Conservation (phyloP, 2,113 vertebrate species). For the Dipodomys merriami region DNA sequence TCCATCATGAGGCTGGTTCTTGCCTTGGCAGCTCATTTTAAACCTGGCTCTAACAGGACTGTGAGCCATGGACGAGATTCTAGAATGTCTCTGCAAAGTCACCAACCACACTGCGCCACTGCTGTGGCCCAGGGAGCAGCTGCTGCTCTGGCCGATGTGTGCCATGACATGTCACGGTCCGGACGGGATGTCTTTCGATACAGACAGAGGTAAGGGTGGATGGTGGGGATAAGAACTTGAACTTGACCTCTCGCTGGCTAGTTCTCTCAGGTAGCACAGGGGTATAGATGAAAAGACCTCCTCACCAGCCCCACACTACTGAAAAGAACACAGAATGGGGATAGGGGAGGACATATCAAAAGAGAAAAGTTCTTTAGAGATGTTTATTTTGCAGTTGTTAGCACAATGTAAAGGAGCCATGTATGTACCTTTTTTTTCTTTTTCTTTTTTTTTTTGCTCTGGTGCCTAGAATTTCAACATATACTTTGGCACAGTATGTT, state of each 20-base stretch:
- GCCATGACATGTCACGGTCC: constrained; percentile 91
- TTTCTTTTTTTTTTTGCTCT: constrained; percentile 25
- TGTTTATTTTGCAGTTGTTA: constrained; percentile 29
- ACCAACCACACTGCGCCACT: constrained; percentile 91
- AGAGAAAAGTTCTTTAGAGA: neutral
- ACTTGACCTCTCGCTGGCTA: neutral
- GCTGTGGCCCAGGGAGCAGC: constrained; percentile 93
- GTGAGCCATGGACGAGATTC: constrained; percentile 78
- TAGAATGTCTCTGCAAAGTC: constrained; percentile 73
- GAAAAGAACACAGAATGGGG: neutral
- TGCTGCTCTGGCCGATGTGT: constrained; percentile 91
- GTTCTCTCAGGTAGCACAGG: neutral
- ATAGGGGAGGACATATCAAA: neutral
- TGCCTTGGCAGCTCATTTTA: constrained; percentile 98
- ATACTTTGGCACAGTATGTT: constrained; percentile 41
- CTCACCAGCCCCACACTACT: neutral
- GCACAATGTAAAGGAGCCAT: constrained; percentile 16
- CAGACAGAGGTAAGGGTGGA: constrained; percentile 88
- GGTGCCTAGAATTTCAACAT: constrained; percentile 35
- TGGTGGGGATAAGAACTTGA: neutral
- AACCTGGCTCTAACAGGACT: constrained; percentile 86
- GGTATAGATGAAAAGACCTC: neutral
- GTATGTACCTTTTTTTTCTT: neutral
- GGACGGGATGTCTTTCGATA: constrained; percentile 87
- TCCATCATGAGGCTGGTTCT: constrained; percentile 97